A percentile compares a stretch with the other conserved stretches of the same genome.
These are phyloP conservation scores for Betta splendens DNA, from an alignment of 2,797 vertebrate genomes.

Conservation along the genomic window DNA sequence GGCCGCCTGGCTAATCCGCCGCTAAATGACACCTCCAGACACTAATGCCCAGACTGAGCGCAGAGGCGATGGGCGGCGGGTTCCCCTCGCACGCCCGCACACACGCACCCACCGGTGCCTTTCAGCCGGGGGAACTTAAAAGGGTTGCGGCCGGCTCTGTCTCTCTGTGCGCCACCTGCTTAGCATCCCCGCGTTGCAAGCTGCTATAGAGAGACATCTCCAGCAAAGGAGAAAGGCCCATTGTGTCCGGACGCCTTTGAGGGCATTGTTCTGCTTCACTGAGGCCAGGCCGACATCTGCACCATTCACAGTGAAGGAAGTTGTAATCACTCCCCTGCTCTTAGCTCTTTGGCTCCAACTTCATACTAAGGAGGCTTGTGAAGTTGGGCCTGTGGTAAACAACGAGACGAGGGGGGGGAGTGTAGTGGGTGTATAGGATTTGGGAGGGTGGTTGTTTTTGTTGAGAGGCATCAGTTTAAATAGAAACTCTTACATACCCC, in stretches of 20 bases:
- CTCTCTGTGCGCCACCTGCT: conserved; percentile 82
- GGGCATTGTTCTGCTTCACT: conserved; percentile 78
- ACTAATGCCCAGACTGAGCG: conserved; percentile 79
- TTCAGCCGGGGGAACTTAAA: conserved; percentile 76
- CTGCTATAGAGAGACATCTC: conserved; percentile 82
- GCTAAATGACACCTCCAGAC: conserved; percentile 81
- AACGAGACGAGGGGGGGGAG: conserved; percentile 38
- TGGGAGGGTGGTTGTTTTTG: conserved; percentile 64
- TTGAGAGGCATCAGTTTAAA: conserved; percentile 69
- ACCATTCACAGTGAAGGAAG: conserved; percentile 81
- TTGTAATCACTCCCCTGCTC: conserved; percentile 80
- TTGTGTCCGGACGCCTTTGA: conserved; percentile 81
- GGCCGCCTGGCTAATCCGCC: conserved; percentile 77
- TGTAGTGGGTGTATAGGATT: conserved; percentile 47
- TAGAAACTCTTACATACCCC: conserved; percentile 72
- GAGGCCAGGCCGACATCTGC: conserved; percentile 82
- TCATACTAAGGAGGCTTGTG: conserved; percentile 60
- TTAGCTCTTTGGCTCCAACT: conserved; percentile 70
- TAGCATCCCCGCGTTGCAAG: conserved; percentile 76
- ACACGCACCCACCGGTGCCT: conserved; percentile 71
- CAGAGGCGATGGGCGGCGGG: conserved; percentile 67
- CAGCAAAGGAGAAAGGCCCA: conserved; percentile 76
- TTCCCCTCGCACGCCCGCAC: conserved; percentile 70
- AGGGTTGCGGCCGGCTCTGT: conserved; percentile 68
- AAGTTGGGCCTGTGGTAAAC: conserved; percentile 66